Evolutionary conservation across 2,113 vertebrate species (phyloP).

Genomic region (Lophochroa leadbeateri): DNA sequence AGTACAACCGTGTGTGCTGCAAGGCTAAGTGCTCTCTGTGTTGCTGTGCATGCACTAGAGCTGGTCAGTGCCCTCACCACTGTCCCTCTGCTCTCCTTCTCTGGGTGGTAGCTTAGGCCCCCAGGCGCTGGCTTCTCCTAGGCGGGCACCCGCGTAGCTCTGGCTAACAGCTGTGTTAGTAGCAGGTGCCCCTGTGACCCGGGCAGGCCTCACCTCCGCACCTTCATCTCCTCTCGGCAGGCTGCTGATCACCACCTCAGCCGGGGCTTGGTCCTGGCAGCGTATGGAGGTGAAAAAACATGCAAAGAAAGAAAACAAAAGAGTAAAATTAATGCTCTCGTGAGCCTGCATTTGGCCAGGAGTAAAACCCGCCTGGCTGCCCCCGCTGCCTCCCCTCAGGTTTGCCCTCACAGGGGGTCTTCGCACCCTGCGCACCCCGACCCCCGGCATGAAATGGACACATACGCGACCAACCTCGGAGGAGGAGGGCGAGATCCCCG

Average conservation of each 20-base stretch:
- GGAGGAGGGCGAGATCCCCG: not conserved
- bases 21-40: rapidly evolving
- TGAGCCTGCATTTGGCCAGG: not conserved
- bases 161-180: not conserved
- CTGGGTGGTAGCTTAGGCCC: not conserved
- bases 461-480: too few species aligned
- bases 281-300: rapidly evolving
- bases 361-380: not conserved
- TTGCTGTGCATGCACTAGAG: rapidly evolving
- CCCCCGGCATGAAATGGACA: not conserved
- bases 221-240: not conserved
- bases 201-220: not conserved
- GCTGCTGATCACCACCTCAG: not conserved
- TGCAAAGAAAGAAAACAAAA: rapidly evolving
- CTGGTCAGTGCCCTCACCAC: not conserved
- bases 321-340: not conserved
- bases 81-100: not conserved
- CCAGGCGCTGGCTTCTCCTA: not conserved
- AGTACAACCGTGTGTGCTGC: rapidly evolving
- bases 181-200: not conserved
- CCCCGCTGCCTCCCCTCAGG: not conserved
- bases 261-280: not conserved
- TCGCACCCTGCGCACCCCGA: not conserved
- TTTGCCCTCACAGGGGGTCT: not conserved
- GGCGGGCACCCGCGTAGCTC: not conserved